These are phyloP conservation scores for Chaenodraco wilsoni DNA, from an alignment of 2,797 vertebrate species.

Conservation along the genomic window DNA sequence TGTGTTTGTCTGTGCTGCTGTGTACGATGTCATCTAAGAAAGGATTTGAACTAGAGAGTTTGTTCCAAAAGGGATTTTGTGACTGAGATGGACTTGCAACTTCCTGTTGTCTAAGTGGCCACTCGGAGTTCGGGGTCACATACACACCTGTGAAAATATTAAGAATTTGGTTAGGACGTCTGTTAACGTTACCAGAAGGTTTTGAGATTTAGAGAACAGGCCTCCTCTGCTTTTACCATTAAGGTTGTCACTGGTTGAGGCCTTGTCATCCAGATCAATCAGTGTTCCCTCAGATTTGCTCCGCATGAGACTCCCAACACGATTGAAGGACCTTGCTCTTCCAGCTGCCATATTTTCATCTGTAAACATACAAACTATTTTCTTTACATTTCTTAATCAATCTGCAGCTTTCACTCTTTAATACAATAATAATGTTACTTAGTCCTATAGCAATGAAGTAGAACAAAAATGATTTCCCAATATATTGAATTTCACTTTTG, in stretches of 20 bases:
- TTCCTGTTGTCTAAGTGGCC: conserved; percentile 69
- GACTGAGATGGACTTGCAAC: conserved; percentile 66
- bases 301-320: conserved; percentile 81
- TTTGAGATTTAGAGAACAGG: neutral
- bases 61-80: conserved; percentile 94
- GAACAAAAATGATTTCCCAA: neutral
- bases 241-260: conserved; percentile 69
- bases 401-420: neutral
- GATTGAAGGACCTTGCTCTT: conserved; percentile 76
- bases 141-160: conserved; percentile 70
- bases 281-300: conserved; percentile 92
- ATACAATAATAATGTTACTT: neutral
- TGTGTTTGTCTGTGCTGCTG: conserved; percentile 71
- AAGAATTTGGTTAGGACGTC: neutral
- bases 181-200: neutral
- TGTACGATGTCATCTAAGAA: conserved; percentile 92
- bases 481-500: neutral
- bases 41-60: conserved; percentile 92
- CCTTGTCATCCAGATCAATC: conserved; percentile 85
- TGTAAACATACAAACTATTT: conserved; percentile 60
- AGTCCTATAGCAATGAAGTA: neutral
- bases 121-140: conserved; percentile 60
- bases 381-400: neutral
- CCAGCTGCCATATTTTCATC: conserved; percentile 87
- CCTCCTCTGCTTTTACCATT: conserved; percentile 69